phyloP scores from a whole-genome alignment of 2,797 vertebrate genomes.

The Cossypha dichroa region DNA sequence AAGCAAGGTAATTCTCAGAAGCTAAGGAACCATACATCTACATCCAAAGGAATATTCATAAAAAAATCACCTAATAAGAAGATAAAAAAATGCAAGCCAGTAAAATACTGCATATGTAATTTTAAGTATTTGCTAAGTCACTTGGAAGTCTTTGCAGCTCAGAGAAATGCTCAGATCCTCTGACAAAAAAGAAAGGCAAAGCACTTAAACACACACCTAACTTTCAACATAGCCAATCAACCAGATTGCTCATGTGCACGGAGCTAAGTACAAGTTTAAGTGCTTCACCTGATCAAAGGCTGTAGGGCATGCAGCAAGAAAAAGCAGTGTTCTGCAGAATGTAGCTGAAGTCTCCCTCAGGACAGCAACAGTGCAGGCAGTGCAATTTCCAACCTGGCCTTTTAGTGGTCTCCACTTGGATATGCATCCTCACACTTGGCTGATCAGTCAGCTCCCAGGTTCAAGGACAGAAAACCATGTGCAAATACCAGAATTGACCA shows the following conservation, averaged over 20 bases:
- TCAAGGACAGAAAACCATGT: neutral
- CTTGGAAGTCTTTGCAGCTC: neutral
- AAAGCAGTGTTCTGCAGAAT: neutral
- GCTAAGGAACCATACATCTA: neutral
- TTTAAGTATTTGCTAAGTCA: neutral
- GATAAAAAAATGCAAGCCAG: conserved; percentile 3
- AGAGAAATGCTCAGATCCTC: neutral
- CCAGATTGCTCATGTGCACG: rapidly evolving
- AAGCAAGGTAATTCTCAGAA: neutral
- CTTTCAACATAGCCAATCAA: neutral
- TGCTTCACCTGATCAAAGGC: neutral
- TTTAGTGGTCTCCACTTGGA: neutral
- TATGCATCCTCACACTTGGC: neutral
- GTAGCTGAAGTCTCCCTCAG: neutral
- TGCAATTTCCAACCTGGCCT: neutral
- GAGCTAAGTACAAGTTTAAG: neutral
- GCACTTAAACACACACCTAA: neutral
- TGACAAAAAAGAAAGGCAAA: neutral
- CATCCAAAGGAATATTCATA: neutral
- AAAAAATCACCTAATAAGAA: neutral
- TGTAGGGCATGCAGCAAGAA: neutral
- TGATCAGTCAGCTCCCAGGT: neutral
- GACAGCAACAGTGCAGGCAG: neutral
- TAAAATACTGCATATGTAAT: neutral
- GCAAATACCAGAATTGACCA: neutral